Evolutionary conservation across 2,113 vertebrate species (phyloP).

Genomic region (Chloropsis hardwickii): DNA sequence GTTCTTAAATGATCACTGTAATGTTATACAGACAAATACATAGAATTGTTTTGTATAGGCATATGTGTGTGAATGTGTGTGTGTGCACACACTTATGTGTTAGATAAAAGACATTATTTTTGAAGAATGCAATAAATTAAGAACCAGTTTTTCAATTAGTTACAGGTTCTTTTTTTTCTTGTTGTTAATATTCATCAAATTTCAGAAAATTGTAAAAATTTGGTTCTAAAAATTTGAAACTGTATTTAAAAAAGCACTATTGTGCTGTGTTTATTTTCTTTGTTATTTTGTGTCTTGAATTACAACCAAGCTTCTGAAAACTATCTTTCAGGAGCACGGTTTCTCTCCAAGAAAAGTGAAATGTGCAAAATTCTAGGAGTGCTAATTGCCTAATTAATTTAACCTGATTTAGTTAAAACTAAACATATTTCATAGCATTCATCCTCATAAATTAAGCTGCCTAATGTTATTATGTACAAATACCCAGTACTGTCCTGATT

Average conservation of each 20-base stretch:
- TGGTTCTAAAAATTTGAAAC: not conserved
- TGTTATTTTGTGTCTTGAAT: not conserved
- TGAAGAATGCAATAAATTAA: not conserved
- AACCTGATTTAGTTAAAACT: not conserved
- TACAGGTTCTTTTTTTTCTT: not conserved
- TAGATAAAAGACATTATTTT: not conserved
- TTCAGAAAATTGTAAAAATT: not conserved
- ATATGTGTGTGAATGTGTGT: not conserved
- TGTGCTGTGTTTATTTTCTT: not conserved
- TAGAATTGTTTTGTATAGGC: not conserved
- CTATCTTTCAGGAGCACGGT: not conserved
- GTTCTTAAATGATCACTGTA: not conserved
- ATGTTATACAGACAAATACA: not conserved
- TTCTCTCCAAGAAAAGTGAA: not conserved
- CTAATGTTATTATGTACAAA: not conserved
- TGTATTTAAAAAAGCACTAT: not conserved
- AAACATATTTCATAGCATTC: not conserved
- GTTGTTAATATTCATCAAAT: not conserved
- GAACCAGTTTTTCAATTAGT: not conserved
- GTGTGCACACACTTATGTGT: fast-evolving
- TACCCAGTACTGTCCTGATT: not conserved
- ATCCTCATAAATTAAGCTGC: not conserved
- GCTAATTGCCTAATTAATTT: not conserved
- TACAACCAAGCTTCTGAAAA: not conserved
- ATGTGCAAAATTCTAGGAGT: not conserved